Evolutionary conservation across 2,113 vertebrate genomes (phyloP).

Genomic region (Acanthochromis polyacanthus): DNA sequence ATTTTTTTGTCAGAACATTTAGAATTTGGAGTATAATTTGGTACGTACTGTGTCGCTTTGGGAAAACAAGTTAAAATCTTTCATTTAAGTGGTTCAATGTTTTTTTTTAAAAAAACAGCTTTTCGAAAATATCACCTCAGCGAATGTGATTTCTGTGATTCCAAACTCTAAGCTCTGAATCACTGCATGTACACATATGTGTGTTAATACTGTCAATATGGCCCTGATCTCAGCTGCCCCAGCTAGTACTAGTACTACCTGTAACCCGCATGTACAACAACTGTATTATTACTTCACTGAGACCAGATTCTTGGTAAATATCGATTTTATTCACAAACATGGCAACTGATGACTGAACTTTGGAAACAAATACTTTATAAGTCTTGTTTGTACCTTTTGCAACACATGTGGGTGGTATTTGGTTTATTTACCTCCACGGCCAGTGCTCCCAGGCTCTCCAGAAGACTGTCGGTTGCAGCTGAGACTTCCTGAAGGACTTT

Average conservation of each 20-base stretch:
- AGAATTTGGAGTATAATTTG: not conserved
- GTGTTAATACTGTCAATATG: not conserved
- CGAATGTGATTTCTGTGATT: not conserved
- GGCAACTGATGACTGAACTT: conserved; percentile 42
- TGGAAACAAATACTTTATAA: conserved; percentile 53
- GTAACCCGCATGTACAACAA: not conserved
- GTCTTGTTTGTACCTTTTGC: conserved; percentile 13
- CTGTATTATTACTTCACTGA: not conserved
- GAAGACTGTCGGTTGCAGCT: conserved; percentile 86
- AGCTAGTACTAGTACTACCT: not conserved
- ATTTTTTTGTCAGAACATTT: not conserved
- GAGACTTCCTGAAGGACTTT: conserved; percentile 86
- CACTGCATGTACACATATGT: not conserved
- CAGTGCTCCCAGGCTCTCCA: conserved; percentile 86
- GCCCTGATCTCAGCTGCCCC: not conserved
- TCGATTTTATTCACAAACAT: conserved; percentile 51
- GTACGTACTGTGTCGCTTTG: too few relatives aligned
- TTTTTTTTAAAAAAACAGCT: too few relatives aligned
- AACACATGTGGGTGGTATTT: conserved; percentile 2
- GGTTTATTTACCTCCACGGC: conserved; percentile 86
- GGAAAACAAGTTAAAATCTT: too few relatives aligned
- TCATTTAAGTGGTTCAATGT: not conserved
- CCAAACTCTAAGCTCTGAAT: not conserved
- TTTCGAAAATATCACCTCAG: too few relatives aligned
- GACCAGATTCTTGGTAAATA: conserved; percentile 39